Evolutionary conservation across 1,140 invertebrate genomes (phyloP).

Genomic region (Trichogramma pretiosum): DNA sequence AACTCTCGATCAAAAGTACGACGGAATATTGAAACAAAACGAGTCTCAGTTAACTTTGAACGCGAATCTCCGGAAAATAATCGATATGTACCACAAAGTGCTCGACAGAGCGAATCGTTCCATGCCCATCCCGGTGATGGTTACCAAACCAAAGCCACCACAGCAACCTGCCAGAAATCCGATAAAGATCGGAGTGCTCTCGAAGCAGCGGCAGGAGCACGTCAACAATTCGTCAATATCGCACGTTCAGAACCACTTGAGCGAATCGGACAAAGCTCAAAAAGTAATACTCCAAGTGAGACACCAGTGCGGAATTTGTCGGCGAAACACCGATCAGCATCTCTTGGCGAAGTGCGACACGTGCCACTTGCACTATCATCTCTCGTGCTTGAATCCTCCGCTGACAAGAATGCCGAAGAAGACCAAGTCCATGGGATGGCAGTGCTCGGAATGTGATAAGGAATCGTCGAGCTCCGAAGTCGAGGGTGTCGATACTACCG

Average conservation of each 20-base stretch:
- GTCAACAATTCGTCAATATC: neutral
- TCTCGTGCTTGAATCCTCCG: conserved; percentile 86
- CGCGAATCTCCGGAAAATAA: conserved; percentile 53
- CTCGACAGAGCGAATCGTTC: too few relatives aligned
- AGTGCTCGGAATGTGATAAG: conserved; percentile 84
- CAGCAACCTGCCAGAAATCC: too few relatives aligned
- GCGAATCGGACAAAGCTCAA: conserved; percentile 50
- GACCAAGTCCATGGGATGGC: conserved; percentile 88
- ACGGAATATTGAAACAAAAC: conserved; percentile 53
- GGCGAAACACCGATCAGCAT: conserved; percentile 72
- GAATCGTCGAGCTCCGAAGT: conserved; percentile 65
- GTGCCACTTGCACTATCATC: conserved; percentile 86
- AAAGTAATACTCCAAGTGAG: conserved; percentile 42
- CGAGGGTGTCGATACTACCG: conserved; percentile 66
- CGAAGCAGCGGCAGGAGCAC: too few relatives aligned
- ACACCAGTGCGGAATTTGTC: conserved; percentile 75
- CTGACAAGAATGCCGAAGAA: conserved; percentile 88
- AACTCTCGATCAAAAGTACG: conserved; percentile 64
- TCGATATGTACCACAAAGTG: conserved; percentile 38
- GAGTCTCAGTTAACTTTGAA: conserved; percentile 39
- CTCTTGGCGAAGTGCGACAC: conserved; percentile 89
- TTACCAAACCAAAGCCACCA: too few relatives aligned
- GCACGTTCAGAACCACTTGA: neutral
- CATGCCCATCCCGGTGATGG: too few relatives aligned
- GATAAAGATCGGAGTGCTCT: too few relatives aligned